Conservation (phyloP, 92 coral and sea anemone species). For the Parazoanthus swiftii region DNA sequence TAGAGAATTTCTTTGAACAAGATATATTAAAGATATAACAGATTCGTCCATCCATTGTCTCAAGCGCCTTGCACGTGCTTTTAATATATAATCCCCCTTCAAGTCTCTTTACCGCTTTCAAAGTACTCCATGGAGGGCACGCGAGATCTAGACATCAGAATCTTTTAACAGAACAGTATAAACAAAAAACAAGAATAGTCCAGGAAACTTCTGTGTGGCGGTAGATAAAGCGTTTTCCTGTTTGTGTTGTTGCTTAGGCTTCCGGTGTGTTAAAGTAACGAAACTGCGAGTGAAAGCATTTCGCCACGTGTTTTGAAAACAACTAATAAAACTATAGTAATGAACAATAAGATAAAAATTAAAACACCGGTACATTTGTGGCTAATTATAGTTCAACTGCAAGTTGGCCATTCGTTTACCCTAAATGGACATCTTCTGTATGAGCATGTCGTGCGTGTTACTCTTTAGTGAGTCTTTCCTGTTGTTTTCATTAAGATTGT, state of each 20-base stretch:
- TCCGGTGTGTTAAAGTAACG: neutral
- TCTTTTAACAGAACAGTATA: neutral
- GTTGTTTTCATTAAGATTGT: neutral
- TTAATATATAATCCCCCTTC: neutral
- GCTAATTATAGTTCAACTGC: neutral
- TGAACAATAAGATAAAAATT: neutral
- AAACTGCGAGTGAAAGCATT: neutral
- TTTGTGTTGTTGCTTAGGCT: neutral
- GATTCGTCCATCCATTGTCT: neutral
- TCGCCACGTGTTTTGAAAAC: neutral
- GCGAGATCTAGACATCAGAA: neutral
- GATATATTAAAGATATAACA: neutral
- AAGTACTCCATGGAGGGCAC: neutral
- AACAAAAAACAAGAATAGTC: neutral
- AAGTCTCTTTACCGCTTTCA: neutral
- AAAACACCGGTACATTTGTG: neutral
- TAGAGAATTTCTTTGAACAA: neutral
- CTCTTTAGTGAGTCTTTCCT: neutral
- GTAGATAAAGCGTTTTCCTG: neutral
- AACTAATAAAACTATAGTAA: neutral
- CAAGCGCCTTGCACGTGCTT: neutral
- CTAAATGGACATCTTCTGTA: neutral
- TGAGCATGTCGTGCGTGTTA: neutral
- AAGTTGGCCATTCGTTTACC: neutral
- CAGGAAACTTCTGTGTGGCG: neutral